These are phyloP conservation scores for Eupeodes luniger DNA, from an alignment of 2,888 invertebrate species.

Conservation along the genomic window DNA sequence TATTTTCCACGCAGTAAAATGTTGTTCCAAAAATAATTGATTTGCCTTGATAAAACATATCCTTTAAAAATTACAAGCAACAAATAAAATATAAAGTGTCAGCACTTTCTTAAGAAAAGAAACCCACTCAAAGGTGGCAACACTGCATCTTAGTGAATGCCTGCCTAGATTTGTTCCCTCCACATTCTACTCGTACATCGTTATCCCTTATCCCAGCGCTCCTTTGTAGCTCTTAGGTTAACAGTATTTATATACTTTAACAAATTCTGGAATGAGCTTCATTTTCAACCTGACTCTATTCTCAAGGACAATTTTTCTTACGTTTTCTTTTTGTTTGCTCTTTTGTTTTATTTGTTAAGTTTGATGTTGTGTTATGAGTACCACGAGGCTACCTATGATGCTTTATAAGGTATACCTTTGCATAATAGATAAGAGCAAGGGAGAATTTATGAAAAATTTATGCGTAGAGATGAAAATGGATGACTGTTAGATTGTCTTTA, in stretches of 20 bases:
- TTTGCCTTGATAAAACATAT: too few species aligned
- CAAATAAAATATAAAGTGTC: too few species aligned
- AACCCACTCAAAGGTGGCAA: slow-evolving; percentile 3
- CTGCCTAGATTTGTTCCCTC: background rate
- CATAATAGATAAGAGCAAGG: background rate
- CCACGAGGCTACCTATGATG: slow-evolving; percentile 1
- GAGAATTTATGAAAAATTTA: slow-evolving; percentile 72
- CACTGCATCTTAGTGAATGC: background rate
- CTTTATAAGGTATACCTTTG: background rate
- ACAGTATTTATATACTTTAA: slow-evolving; percentile 25
- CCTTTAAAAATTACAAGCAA: too few species aligned
- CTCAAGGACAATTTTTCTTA: slow-evolving; percentile 59
- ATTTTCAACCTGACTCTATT: slow-evolving; percentile 53
- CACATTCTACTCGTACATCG: background rate
- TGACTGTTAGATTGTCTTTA: slow-evolving; percentile 71
- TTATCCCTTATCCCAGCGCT: background rate
- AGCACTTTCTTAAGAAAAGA: background rate
- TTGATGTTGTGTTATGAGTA: slow-evolving; percentile 24
- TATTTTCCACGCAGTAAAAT: too few species aligned
- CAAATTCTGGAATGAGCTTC: background rate
- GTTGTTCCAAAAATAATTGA: too few species aligned
- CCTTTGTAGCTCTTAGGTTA: slow-evolving; percentile 1
- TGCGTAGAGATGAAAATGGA: slow-evolving; percentile 72
- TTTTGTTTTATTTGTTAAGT: background rate
- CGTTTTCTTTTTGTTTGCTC: background rate